Base-by-base conservation (phyloP, 2,113 vertebrate genomes). In the Nerophis ophidion region DNA sequence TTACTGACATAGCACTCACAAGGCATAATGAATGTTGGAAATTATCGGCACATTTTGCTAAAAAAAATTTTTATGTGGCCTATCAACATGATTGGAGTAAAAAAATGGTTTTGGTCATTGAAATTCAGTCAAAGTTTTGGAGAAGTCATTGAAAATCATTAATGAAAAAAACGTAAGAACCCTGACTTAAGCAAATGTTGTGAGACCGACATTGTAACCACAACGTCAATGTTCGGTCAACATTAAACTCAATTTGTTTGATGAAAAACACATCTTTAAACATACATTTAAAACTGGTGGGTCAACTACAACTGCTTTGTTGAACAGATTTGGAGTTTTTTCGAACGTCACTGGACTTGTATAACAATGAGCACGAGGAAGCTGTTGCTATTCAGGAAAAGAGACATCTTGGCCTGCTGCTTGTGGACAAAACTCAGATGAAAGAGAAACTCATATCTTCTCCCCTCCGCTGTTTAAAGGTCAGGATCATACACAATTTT, bases 371-470 rank as follows among this genome's bases (percentile, higher is more conserved):
- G 65, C 89, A 92, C 47, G 81, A 87, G 34, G 88, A 93, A 8
- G 86, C 88, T 8, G 9, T 84, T 5, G 83, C 83, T 48, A 83
- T 95, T 60, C 86, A 57, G 40, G 80, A 86, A 63, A 89, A 76
- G 65, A 90, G 80, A 57, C 76, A 87, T 19, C 76, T 93, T 5
- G 94, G 94, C 36, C 71, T 95, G 65, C 80, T 96, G 63, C 78
- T 93, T 11, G 88, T 96, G 45, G 91, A 94, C 72, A 87, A 90
- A 17, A 89, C 86, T 48, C 79, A 79, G 63, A 81, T 94, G 15
- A 93, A 91, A 81, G 77, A 88, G 46, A 91, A 87, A 52, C 74
- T 95, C 14, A 85, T 84, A 55, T 89, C 91, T 54, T 94, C 92
- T 15, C 89, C 90, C 0, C 71, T 89, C 16, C 68, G 75, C 50